Percentiles rank a stretch among this genome's conserved stretches.
Evolutionary conservation across 2,797 vertebrate genomes (phyloP).

Genomic region (Carcharodon carcharias): DNA sequence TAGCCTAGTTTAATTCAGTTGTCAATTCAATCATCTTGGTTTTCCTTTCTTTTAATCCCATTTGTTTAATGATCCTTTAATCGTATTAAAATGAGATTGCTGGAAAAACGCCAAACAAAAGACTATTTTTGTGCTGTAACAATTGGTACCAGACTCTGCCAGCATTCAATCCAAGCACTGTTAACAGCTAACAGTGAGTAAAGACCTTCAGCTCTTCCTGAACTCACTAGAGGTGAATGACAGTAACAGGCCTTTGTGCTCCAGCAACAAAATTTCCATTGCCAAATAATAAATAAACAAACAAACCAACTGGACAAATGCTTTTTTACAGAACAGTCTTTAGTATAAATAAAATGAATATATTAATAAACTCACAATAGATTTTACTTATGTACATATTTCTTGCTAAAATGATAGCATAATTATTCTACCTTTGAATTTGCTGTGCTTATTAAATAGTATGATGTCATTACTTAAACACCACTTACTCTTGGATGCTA

Average conservation of each 20-base stretch:
- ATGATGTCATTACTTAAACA: background rate
- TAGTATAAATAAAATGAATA: background rate
- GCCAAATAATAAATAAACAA: background rate
- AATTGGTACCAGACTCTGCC: background rate
- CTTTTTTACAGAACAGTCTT: background rate
- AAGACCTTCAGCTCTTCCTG: background rate
- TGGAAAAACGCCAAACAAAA: background rate
- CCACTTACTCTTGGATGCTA: background rate
- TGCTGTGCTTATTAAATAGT: background rate
- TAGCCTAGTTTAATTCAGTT: background rate
- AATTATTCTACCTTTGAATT: background rate
- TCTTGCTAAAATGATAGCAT: background rate
- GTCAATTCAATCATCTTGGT: background rate
- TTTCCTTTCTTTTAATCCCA: background rate
- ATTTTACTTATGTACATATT: background rate
- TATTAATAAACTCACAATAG: background rate
- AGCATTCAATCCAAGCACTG: background rate
- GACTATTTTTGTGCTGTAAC: background rate
- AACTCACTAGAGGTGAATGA: background rate
- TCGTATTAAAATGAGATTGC: constrained; percentile 13
- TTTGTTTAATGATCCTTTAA: constrained; percentile 27
- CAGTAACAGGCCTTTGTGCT: background rate
- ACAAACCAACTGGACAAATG: background rate
- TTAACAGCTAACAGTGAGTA: background rate
- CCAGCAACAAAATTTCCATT: background rate